Evolutionary conservation across 1,140 invertebrate genomes (phyloP), one percentile per base, ranked within the genome.

Genomic region (Apis dorsata): DNA sequence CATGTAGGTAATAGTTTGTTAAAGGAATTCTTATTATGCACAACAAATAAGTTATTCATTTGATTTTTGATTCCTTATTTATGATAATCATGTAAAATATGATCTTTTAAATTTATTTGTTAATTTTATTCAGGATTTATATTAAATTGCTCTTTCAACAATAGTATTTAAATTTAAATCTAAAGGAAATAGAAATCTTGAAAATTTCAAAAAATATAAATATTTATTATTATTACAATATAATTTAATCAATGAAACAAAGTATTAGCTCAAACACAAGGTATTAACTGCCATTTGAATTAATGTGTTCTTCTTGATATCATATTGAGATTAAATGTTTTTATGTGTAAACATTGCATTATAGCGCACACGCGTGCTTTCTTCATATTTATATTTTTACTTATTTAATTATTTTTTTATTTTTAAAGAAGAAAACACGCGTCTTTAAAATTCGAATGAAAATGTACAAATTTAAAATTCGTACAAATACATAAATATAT

Each of bases 231-330:
- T 53, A 51, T 11, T 21, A 44, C 62, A 81, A 17, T 8, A 28
- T 19, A 66, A 44, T 77, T 28, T 77, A 81, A 24, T 59, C 10
- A 24, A 21, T 5, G 15, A 24, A 10, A 28, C 68, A 15, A 63
- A 62, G 75, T 53, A 77, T 28, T 87, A 86, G 86, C 85, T 89
- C 89, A 84, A 91, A 84, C 86, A 90, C 85, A 85, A 90, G 82
- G 80, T 86, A 90, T 77, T 81, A 88, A 92, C 90, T 92, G 91
- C 91, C 91, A 90, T 84, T 90, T 79, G 85, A 88, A 83, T 85
- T 66, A 88, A 86, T 85, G 86, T 86, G 79, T 83, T 84, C 88
- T 81, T 63, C 72, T 83, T 65, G 60, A 74, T 89, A 68, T 74
- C 44, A 57, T 70, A 62, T 74, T 69, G 62, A 69, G 55, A 82